Conservation (phyloP, 2,888 invertebrate species). For the Drosophila prolongata region DNA sequence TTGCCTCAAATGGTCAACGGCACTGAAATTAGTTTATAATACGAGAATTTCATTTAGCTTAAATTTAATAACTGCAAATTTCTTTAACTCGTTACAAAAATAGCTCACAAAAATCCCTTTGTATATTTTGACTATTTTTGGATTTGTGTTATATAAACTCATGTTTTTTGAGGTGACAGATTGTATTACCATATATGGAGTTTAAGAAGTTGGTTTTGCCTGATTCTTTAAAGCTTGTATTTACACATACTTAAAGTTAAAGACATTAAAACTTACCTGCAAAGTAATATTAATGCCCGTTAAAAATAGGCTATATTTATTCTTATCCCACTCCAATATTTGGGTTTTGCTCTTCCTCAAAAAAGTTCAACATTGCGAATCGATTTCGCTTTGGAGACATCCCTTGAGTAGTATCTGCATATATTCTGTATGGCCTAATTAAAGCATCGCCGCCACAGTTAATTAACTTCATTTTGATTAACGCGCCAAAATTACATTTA, state of each 20-base stretch:
- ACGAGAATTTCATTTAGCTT: not conserved
- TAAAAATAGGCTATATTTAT: slow-evolving; percentile 44
- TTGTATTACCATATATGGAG: too few species aligned
- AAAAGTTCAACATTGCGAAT: not conserved
- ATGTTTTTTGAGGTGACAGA: too few species aligned
- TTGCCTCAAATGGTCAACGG: slow-evolving; percentile 23
- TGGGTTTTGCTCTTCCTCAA: not conserved
- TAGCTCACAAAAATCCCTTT: too few species aligned
- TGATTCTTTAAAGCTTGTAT: too few species aligned
- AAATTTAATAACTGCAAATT: not conserved
- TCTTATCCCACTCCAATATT: slow-evolving; percentile 3
- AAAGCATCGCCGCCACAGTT: slow-evolving; percentile 65
- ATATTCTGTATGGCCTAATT: slow-evolving; percentile 60
- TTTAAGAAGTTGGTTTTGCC: too few species aligned
- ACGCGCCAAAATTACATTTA: slow-evolving; percentile 69
- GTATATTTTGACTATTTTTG: too few species aligned
- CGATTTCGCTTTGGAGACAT: not conserved
- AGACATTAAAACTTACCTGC: too few species aligned
- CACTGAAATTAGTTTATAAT: not conserved
- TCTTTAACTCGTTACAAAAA: too few species aligned
- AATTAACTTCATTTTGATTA: slow-evolving; percentile 69
- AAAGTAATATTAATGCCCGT: not conserved
- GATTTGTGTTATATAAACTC: too few species aligned
- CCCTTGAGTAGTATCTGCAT: slow-evolving; percentile 7
- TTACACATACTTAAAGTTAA: too few species aligned